Base-by-base conservation (phyloP, 1,140 invertebrate species). In the Antheraea pernyi region DNA sequence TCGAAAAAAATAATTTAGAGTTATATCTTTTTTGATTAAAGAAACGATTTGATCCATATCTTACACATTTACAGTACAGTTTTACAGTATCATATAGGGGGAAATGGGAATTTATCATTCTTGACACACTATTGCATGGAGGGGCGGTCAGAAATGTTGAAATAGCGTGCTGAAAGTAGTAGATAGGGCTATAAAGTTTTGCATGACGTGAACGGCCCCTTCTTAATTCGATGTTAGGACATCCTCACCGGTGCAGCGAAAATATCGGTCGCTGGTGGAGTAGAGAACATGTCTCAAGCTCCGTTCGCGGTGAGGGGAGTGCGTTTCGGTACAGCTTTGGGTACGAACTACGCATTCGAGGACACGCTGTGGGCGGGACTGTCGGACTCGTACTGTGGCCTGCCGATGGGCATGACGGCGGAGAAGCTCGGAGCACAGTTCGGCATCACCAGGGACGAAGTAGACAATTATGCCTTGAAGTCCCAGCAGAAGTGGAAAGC, bases 391-490 rank as follows among this genome's bases (percentile, higher is more conserved):
- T 96, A 98, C 84, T 98, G 97, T 84, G 97, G 98, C 79, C 94
- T 98, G 19, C 97, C 98, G 0, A 99, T 99, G 99, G 99, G 97
- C 8, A 91, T 99, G 72, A 99, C 99, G 2, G 99, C 99, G 10
- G 99, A 99, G 93, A 99, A 99, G 89, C 93, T 99, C 42, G 99
- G 98, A 3, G 97, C 95, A 19, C 96, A 99, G 84, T 99, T 97
- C 85, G 96, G 96, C 42, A 94, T 99, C 39, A 96, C 96, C 0
- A 93, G 97, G 65, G 95, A 97, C 76, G 97, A 99, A 78, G 97
- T 97, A 69, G 98, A 99, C 84, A 93, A 96, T 71, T 99, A 97
- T 93, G 96, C 99, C 8, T 85, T 99, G 0, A 94, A 93, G 75
- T 99, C 98, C 11, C 97, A 98, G 84, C 93, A 95, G 76, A 91